Evolutionary conservation across 2,113 vertebrate species (phyloP), one percentile per base, ranked within the genome.

Genomic region (Eolophus roseicapilla): DNA sequence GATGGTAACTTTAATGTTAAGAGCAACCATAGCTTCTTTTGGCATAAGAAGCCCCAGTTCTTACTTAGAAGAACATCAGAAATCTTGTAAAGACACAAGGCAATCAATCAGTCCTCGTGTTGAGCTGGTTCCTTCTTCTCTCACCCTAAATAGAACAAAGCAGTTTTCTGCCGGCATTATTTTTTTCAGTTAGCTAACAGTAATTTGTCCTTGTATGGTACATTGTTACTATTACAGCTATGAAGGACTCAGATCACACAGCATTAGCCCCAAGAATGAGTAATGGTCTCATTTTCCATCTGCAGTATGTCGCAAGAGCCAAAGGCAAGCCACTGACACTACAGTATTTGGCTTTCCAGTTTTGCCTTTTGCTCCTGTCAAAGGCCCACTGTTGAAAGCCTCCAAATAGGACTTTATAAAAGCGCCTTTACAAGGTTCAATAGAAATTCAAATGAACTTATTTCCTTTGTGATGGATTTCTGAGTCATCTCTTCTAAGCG

Each of bases 391-490:
- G 86, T 31, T 74, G 88, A 97, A 96, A 96, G 80, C 50, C 86
- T 75, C 80, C 76, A 86, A 95, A 91, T 7, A 75, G 79, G 65
- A 87, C 80, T 92, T 95, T 17, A 50, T 14, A 68, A 86, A 94
- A 86, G 44, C 5, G 1, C n/a, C 86, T 88, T 96, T 50, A 50
- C 69, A 69, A 77, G 67, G 60, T 93, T 93, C 87, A 62, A 75
- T 49, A 96, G 92, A 94, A 83, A 91, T 91, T 90, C 84, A 90
- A 89, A 87, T 80, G 35, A 93, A 76, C 29, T 90, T 82, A 39
- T 64, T 97, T 88, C 91, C 53, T 96, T 94, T 90, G 88, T 93
- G 69, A 87, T 55, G 88, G 70, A 41, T 88, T 94, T 82, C 64
- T 92, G 86, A 96, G 90, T 92, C 92, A 84, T 89, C 52, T 76